Percentiles rank a stretch among this genome's conserved stretches.
These are phyloP conservation scores for Proctacanthus coquilletti DNA, from an alignment of 1,140 invertebrate species.

Conservation along the genomic window DNA sequence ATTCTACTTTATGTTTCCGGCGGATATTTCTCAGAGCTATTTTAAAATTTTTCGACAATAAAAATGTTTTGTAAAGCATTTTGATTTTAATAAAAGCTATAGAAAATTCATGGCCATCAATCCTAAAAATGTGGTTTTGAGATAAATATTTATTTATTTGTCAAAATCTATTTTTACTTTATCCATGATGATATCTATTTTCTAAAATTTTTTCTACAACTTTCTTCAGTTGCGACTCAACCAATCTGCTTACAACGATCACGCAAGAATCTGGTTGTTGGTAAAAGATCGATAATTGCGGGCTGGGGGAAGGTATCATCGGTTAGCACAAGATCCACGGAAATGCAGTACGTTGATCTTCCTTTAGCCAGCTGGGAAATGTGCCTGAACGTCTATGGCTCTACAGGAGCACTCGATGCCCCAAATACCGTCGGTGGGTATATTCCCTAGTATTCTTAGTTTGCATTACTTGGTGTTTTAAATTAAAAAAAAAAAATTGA, in stretches of 20 bases:
- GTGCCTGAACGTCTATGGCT: conserved; percentile 25
- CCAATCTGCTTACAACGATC: conserved; percentile 34
- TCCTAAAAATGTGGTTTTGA: no score
- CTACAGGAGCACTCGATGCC: conserved; percentile 26
- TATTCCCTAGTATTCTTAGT: background rate
- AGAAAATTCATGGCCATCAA: no score
- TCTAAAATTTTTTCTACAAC: conserved; percentile 14
- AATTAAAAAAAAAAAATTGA: background rate
- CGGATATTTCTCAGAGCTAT: no score
- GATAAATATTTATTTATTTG: no score
- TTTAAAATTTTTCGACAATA: no score
- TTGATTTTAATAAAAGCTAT: no score
- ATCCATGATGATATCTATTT: no score
- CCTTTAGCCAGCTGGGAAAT: conserved; percentile 28
- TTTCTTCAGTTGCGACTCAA: conserved; percentile 32
- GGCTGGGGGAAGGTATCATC: conserved; percentile 29
- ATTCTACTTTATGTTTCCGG: no score
- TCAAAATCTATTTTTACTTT: no score
- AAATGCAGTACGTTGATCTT: conserved; percentile 27
- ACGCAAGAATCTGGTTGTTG: conserved; percentile 31
- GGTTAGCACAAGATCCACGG: conserved; percentile 20
- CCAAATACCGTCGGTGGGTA: conserved; percentile 23
- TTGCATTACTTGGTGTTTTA: conserved; percentile 12
- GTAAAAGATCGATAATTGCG: conserved; percentile 30
- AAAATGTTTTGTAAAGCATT: no score